Evolutionary conservation across 2,888 invertebrate genomes (phyloP), one percentile per base, ranked within the genome.

Genomic region (Spicauda simplicius): DNA sequence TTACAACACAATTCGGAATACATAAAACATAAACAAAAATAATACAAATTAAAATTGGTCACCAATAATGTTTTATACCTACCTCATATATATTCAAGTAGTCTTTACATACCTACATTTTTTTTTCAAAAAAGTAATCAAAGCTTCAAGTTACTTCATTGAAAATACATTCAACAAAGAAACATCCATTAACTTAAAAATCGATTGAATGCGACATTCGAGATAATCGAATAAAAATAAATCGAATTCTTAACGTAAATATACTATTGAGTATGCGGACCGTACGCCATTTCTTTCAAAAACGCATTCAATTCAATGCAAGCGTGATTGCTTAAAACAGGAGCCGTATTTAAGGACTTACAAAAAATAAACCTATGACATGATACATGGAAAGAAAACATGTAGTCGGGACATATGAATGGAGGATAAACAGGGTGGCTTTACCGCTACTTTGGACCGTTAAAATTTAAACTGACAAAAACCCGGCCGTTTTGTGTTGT

Each of bases 261-360:
- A 48, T 52, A 52, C 12, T 11, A 55, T 37, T 41, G 65, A 37
- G 33, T 57, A 68, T 77, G 69, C 72, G 53, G 62, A 70, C 77
- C 14, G 72, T 77, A 77, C 77, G 18, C n/a, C 70, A 74, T 72
- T 70, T 76, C 72, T 76, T 78, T 74, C 78, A 77, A 82, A 85
- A 82, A 78, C 76, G 74, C 77, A 85, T 84, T 84, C 78, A 82
- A 84, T 86, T 82, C 85, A 88, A 87, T 84, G 85, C 82, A 82
- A 79, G 79, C 81, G 77, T 81, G 79, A 77, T 80, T 77, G 76
- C 80, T 76, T 82, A 80, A 79, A 87, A 79, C 85, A 84, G 75
- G 73, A 77, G 75, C 73, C 67, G 72, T 70, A 75, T 74, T 77
- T 75, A 76, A 73, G 76, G 72, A 74, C 71, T 73, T 61, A 71